Base-by-base conservation (phyloP, 2,113 vertebrate genomes). In the Terrapene triunguis region DNA sequence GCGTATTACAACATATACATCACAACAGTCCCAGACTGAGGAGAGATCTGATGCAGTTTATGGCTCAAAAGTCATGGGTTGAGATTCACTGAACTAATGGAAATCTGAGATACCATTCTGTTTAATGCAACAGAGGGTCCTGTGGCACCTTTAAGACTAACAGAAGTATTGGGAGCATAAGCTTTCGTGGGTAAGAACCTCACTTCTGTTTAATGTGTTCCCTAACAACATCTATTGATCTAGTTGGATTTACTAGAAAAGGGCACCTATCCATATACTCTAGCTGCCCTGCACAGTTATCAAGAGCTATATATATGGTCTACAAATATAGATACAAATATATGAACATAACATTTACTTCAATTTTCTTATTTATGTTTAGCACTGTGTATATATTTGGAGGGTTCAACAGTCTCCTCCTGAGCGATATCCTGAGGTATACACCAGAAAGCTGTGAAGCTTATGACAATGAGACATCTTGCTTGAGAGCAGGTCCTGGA, bases 381-480 rank as follows among this genome's bases (percentile, higher is more conserved):
- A 99, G 99, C 83, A 98, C 97, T 44, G 99, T 99, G 99, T 99
- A 99, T n/a, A 92, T 99, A 10, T 99, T 99, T 27, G 99, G 99
- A 17, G 99, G 99, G 59, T 99, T 99, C 97, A 99, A 99, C 97
- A 99, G 99, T 96, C 99, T 99, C 78, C 98, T 99, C 59, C 99
- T 99, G 87, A 99, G 98, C 1, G 99, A 99, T 90, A 92, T 99
- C 44, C 98, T 99, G 55, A 96, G 97, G 80, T 99, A 99, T 94
- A 99, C 99, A 0, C 99, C 99, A 0, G 98, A 98, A 84, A 98
- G 96, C 89, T 99, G 99, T 25, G 97, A 97, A 5, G 98, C 98
- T 4, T 99, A 99, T 87, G 92, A 14, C 59, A 98, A 92, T 1
- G 85, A 92, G 3, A 93, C 54, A 0, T 94, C 98, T 24, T 99